These are phyloP conservation scores for Xiphorhynchus erythropygius DNA, from an alignment of 2,797 vertebrate genomes.

Conservation along the genomic window DNA sequence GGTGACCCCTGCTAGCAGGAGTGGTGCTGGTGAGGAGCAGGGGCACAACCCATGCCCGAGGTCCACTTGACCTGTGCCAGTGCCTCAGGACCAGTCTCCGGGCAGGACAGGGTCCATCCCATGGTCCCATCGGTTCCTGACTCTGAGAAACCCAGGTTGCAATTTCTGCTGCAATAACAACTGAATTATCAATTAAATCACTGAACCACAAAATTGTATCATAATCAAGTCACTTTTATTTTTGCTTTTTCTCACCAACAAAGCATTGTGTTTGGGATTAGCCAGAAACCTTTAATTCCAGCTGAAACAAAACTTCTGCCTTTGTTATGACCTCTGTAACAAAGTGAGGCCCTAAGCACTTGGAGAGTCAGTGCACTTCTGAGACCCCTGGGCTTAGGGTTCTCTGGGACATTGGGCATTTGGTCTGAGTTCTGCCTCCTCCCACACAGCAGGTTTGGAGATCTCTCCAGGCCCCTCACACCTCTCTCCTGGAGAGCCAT, in stretches of 20 bases:
- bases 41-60: background rate
- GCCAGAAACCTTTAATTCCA: background rate
- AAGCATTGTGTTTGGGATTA: background rate
- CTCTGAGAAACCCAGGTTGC: background rate
- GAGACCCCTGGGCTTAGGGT: background rate
- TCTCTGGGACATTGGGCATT: background rate
- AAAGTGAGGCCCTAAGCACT: background rate
- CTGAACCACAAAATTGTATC: background rate
- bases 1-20: background rate
- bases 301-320: background rate
- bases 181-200: background rate
- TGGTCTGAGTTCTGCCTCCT: background rate
- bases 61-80: background rate
- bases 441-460: background rate
- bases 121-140: accelerated
- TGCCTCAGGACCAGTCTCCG: background rate
- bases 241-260: background rate
- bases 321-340: background rate
- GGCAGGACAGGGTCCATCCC: background rate
- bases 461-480: background rate
- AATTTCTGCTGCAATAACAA: background rate
- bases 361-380: background rate
- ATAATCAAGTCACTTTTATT: background rate
- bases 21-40: accelerated
- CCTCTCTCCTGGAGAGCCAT: background rate